Base-by-base conservation (phyloP, 2,113 vertebrate genomes). In the Etia nguti region DNA sequence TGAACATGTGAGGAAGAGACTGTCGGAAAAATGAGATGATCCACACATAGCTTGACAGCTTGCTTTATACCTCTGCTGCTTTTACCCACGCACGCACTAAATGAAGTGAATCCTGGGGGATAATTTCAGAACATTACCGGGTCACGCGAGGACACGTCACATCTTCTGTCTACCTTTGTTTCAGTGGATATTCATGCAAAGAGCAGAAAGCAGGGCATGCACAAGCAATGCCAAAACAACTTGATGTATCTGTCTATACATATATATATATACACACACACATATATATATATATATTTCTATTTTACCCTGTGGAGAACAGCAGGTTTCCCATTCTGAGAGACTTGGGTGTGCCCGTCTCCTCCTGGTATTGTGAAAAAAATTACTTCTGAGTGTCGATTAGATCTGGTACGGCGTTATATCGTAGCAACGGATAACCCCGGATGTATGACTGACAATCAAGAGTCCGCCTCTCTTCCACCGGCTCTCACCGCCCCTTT, bases 271-370 rank as follows among this genome's bases (percentile, higher is more conserved):
- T n/a, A 65, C 4, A 65, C 34, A 65, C 34, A 65, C 2, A 41
- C 41, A 12, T 15, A 65, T 13, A 65, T 4, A 41, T 68, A 12
- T 15, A 65, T 13, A 65, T 38, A 38, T 65, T 38, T 38, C 22
- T 38, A 1, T 24, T 4, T 93, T 92, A 94, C 94, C 94, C 50
- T 3, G 54, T 60, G 41, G 29, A 77, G 62, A 92, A 43, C 48
- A 4, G 80, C 62, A 89, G 55, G 26, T 95, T 95, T 29, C 94
- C 94, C 93, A 93, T 95, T 3, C 3, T 83, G n/a, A 3, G 0
- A 9, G 34, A 26, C 2, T 8, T 5, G 2, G 13, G 6, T 1
- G 29, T 12, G 73, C 4, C 10, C 38, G 29, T 36, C 4, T 88
- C 31, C 65, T 65, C 48, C 82, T 15, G 54, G 56, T 7, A 6